These are phyloP conservation scores for Cirrhinus molitorella DNA, from an alignment of 2,797 vertebrate genomes.

Conservation along the genomic window DNA sequence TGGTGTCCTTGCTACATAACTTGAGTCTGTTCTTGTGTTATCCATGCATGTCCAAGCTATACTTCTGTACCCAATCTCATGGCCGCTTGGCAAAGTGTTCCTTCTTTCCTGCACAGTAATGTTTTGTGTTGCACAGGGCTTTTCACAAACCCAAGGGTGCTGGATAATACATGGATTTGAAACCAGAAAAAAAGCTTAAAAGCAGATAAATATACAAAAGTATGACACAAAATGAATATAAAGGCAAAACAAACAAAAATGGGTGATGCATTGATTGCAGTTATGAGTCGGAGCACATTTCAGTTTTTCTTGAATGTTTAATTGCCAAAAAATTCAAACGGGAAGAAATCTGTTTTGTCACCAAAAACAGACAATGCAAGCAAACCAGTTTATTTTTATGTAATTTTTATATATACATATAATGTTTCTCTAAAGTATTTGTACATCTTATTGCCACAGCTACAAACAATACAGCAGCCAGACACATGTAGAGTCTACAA, in stretches of 20 bases:
- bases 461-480: background rate
- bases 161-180: background rate
- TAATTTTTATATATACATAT: background rate
- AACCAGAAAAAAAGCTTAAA: background rate
- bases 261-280: background rate
- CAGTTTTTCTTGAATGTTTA: background rate
- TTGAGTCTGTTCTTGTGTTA: background rate
- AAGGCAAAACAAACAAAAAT: background rate
- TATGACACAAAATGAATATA: background rate
- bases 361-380: background rate
- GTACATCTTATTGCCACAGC: background rate
- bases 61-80: background rate
- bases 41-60: background rate
- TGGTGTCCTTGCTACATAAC: background rate
- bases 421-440: background rate
- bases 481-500: background rate
- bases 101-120: background rate
- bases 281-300: background rate
- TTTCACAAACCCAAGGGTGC: background rate
- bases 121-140: background rate
- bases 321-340: background rate
- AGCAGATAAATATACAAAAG: background rate
- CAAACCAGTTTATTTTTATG: background rate
- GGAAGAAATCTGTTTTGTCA: background rate
- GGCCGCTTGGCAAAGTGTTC: background rate